Base-by-base conservation (phyloP, 2,888 invertebrate genomes). In the Agrochola macilenta region DNA sequence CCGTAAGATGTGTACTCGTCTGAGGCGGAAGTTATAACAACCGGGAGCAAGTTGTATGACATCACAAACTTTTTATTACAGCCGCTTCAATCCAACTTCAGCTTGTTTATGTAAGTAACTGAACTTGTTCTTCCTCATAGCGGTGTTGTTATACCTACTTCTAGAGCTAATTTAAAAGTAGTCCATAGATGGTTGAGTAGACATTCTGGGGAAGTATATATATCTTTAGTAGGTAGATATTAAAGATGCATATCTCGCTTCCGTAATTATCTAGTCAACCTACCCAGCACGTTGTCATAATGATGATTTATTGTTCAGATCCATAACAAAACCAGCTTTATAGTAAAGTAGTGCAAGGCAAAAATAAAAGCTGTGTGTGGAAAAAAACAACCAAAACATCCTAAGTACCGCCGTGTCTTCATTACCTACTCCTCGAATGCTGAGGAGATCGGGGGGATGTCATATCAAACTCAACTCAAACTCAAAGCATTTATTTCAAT, bases 51-150 rank as follows among this genome's bases (percentile, higher is more conserved):
- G 76, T 87, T 84, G 75, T 78, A 76, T 78, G 79, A 69, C 76
- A 78, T 71, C 54, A 85, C 69, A 77, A 86, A 86, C 80, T 86
- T 86, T 86, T 85, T 86, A 87, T 85, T 82, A 69, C 64, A 58
- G 68, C 70, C 54, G 61, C 74, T 82, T 78, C 68, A 77, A 82
- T 82, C 69, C 58, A 74, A 78, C 82, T 84, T 80, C 26, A 52
- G 30, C 52, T 79, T 82, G 78, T 76, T 75, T 85, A 49, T 63
- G 77, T 61, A 60, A 68, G 49, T 63, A 71, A 39, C 46, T 49
- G 57, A 85, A 85, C 65, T 78, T 73, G 30, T 66, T n/a, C 52
- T 77, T 70, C 20, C 58, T 65, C 61, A 17, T 65, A 58, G 66
- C 35, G 5, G 12, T 35, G 61, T 61, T 66, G 20, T 69, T 66